Percentiles rank a stretch among this genome's conserved stretches.
Evolutionary conservation across 2,797 vertebrate genomes (phyloP).

Genomic region (Calcarius lapponicus): DNA sequence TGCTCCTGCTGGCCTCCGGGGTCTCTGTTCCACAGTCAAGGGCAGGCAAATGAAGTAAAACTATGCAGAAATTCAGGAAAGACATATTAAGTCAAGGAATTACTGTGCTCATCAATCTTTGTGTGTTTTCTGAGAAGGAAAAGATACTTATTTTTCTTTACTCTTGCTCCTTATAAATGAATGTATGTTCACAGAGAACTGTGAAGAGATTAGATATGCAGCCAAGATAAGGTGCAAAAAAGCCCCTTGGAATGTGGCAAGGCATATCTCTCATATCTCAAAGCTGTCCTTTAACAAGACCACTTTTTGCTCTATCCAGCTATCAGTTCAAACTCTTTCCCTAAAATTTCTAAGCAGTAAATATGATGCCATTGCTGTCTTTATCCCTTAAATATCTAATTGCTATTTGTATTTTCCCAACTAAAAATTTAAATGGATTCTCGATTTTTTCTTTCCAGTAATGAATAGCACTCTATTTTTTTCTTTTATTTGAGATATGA

Average conservation of each 20-base stretch:
- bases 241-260: rapidly evolving
- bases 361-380: not conserved
- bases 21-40: not conserved
- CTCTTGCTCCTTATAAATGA: not conserved
- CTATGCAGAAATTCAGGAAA: not conserved
- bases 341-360: not conserved
- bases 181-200: not conserved
- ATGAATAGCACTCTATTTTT: constrained; percentile 1
- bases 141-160: not conserved
- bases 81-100: not conserved
- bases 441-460: not conserved
- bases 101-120: not conserved
- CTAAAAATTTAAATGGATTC: not conserved
- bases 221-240: not conserved
- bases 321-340: not conserved
- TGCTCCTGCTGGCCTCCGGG: rapidly evolving
- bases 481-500: constrained; percentile 61
- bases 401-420: not conserved
- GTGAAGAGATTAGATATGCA: not conserved
- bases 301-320: not conserved
- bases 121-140: not conserved
- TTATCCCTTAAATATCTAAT: not conserved
- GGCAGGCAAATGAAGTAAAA: not conserved
- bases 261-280: not conserved
- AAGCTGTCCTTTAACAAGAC: not conserved